Conservation (phyloP, 2,888 invertebrate species). For the Cenopis cana region DNA sequence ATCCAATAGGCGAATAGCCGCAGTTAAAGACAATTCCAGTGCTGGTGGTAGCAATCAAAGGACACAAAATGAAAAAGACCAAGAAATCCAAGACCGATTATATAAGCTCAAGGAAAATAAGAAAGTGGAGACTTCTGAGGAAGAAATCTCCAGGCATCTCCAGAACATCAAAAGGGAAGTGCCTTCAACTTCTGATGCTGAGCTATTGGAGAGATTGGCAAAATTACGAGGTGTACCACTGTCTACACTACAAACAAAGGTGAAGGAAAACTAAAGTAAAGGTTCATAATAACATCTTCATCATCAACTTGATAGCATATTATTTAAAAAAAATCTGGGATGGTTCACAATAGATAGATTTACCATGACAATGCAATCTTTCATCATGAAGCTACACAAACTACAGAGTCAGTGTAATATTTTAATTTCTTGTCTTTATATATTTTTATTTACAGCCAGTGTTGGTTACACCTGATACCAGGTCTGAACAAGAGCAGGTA, state of each 20-base stretch:
- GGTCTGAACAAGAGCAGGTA: constrained; percentile 89
- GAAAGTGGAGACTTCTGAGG: constrained; percentile 56
- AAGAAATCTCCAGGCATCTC: constrained; percentile 65
- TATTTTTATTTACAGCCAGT: constrained; percentile 63
- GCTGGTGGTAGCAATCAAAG: constrained; percentile 44
- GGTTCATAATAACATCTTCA: background rate
- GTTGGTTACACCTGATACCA: constrained; percentile 80
- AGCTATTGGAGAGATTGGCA: constrained; percentile 87
- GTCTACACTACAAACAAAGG: constrained; percentile 59
- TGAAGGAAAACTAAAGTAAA: constrained; percentile 50
- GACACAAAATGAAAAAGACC: constrained; percentile 81
- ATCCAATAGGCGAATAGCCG: constrained; percentile 54
- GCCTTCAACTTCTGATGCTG: constrained; percentile 85
- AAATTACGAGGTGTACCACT: constrained; percentile 87
- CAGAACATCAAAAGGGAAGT: constrained; percentile 66
- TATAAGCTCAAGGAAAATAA: constrained; percentile 87
- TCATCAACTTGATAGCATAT: too few species aligned
- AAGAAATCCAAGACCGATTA: constrained; percentile 87
- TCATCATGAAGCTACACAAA: too few species aligned
- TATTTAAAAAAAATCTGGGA: too few species aligned
- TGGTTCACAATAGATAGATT: too few species aligned
- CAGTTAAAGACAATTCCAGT: constrained; percentile 45
- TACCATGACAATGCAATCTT: too few species aligned
- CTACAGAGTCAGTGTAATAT: too few species aligned
- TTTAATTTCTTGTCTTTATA: background rate